These are phyloP conservation scores for Dynastes maya DNA, from an alignment of 2,888 invertebrate genomes.

Conservation along the genomic window DNA sequence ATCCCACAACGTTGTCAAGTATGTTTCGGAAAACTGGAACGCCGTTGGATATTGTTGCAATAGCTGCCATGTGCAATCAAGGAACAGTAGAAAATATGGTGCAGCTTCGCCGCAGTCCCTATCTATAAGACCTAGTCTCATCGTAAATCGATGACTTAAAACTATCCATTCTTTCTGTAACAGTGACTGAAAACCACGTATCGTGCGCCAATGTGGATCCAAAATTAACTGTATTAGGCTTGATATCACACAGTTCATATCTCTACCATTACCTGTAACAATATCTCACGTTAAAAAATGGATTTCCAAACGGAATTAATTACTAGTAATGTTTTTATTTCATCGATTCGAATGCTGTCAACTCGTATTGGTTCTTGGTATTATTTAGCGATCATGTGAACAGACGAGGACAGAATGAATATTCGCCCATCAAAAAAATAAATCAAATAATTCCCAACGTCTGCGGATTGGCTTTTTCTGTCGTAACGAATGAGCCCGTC, in stretches of 20 bases:
- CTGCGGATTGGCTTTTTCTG: no score
- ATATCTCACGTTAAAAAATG: slow-evolving; percentile 1
- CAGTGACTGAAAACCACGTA: slow-evolving; percentile 90
- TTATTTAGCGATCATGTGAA: no score
- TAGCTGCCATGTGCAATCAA: slow-evolving; percentile 96
- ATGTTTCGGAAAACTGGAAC: slow-evolving; percentile 94
- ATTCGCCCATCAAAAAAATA: no score
- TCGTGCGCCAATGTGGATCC: slow-evolving; percentile 87
- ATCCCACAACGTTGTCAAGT: slow-evolving; percentile 94
- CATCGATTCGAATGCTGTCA: no score
- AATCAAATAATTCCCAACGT: no score
- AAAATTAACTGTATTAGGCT: slow-evolving; percentile 89
- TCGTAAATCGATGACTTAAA: slow-evolving; percentile 84
- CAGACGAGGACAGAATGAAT: no score
- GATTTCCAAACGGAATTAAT: neutral
- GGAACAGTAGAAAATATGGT: slow-evolving; percentile 91
- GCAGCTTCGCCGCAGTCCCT: slow-evolving; percentile 79
- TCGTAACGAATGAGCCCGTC: no score
- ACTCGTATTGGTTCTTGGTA: no score
- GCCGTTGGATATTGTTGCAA: slow-evolving; percentile 89
- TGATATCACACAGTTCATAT: slow-evolving; percentile 90
- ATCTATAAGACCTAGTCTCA: slow-evolving; percentile 80
- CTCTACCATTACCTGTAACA: slow-evolving; percentile 84
- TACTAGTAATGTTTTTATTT: no score
- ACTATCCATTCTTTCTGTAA: slow-evolving; percentile 97